Base-by-base conservation (phyloP, 2,888 invertebrate genomes). In the Eupeodes latifasciatus region DNA sequence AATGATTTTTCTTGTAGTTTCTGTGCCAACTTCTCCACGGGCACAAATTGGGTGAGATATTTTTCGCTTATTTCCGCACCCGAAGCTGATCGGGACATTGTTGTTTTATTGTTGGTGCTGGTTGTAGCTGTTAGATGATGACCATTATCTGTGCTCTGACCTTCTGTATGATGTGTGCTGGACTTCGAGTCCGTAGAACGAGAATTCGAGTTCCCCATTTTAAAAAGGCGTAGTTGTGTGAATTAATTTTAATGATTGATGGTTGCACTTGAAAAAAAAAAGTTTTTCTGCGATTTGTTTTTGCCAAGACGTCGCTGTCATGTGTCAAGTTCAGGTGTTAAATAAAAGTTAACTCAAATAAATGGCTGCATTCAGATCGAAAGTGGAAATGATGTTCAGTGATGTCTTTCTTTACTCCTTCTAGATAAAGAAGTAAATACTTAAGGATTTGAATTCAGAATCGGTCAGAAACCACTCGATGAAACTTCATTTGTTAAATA, bases 21-120 rank as follows among this genome's bases (percentile, higher is more conserved):
- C 96, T 97, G 96, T 88, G 96, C 95, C 71, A 97, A 94, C 93
- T 96, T 96, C 92, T 97, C 97, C 72, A 97, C 94, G 14, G 97
- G 96, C 90, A 96, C 94, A 92, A 97, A 94, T 77, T 96, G 96
- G 61, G 94, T 94, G 44, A 95, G 94, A 84, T 94, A 94, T 91
- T 94, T 95, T 90, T 96, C 96, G 91, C 95, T 96, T 74, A 96
- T 94, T 91, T 96, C 96, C 19, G 95, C 95, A 12, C 95, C 96
- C 40, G 96, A 96, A 44, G 95, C 95, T 67, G 96, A 95, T 84
- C 95, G 94, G 36, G 95, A 95, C 90, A 95, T 91, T 16, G 90
- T 69, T 16, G 67, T 55, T 71, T 71, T 71, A 19, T 9, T 55
- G 55, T 40, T 55, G 55, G 19, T 71, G 55, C 40, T 55, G 7